Evolutionary conservation across 1,140 invertebrate genomes (phyloP).

Genomic region (Trialeurodes vaporariorum): DNA sequence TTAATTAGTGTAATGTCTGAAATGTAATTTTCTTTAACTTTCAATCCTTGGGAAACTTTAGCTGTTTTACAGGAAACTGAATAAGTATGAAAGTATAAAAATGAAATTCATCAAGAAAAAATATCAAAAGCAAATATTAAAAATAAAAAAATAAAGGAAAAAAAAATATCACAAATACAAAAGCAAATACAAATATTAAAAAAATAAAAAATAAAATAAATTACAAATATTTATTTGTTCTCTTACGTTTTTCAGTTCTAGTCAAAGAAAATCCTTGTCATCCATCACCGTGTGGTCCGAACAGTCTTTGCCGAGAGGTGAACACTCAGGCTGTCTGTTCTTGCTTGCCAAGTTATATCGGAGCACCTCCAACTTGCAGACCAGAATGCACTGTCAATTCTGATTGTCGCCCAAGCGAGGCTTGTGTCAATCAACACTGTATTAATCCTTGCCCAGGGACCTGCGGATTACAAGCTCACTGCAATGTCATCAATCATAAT

Average conservation of each 20-base stretch:
- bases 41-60: too few species aligned
- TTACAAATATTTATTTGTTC: too few species aligned
- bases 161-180: too few species aligned
- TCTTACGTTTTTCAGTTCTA: slow-evolving; percentile 25
- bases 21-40: too few species aligned
- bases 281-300: slow-evolving; percentile 55
- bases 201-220: too few species aligned
- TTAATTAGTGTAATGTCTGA: too few species aligned
- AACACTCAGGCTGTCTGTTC: slow-evolving; percentile 44
- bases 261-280: slow-evolving; percentile 44
- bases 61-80: too few species aligned
- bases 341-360: slow-evolving; percentile 48
- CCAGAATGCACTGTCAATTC: slow-evolving; percentile 54
- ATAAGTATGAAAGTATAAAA: too few species aligned
- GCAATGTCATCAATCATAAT: slow-evolving; percentile 48
- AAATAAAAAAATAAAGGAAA: too few species aligned
- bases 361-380: slow-evolving; percentile 54
- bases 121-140: too few species aligned
- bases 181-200: too few species aligned
- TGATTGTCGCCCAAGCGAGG: slow-evolving; percentile 46
- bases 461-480: slow-evolving; percentile 50
- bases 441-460: slow-evolving; percentile 58
- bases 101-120: too few species aligned
- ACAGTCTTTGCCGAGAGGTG: slow-evolving; percentile 50
- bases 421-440: slow-evolving; percentile 53